Base-by-base conservation (phyloP, 2,888 invertebrate genomes). In the Conus canariensis region DNA sequence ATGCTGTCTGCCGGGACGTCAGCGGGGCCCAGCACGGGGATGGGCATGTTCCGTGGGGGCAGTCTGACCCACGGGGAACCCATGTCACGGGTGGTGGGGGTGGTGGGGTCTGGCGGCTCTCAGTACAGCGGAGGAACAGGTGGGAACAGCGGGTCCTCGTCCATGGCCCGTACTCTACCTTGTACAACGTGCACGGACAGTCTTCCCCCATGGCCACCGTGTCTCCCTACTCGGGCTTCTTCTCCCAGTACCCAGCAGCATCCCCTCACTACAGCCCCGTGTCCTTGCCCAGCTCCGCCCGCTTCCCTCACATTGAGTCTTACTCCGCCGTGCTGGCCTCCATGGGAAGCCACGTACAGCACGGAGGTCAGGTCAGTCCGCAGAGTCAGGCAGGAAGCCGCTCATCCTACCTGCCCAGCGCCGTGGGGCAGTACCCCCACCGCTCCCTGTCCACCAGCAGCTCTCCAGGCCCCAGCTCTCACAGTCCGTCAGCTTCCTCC, bases 311-410 rank as follows among this genome's bases (percentile, higher is more conserved):
- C 87, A 92, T 95, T 58, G 95, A 95, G 82, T 94, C 95, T 2
- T 95, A 95, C 90, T 95, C 95, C 2, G 95, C 95, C 64, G 94
- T 95, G 64, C 93, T 95, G 90, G 95, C 95, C 90, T 95, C 94
- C 90, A 95, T 95, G 94, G 95, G 95, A 59, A 95, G 94, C 70
- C 94, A 94, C 70, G 94, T 93, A 16, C 94, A 94, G 90, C 95
- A 95, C 85, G 94, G 94, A 91, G 93, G 94, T 19, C 94, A 94
- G 64, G 74, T 59, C 85, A 85, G 74, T 30, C 85, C 89, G 8
- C 70, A 70, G 56, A 30, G 58, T 59, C 89, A 85, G 77, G 64
- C 70, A 2, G 56, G 85, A 30, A 45, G 56, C n/a, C 22, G 45
- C 8, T 16, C 83, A 16, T 58, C 88, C 25, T 89, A 67, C 83